Evolutionary conservation across 2,797 vertebrate species (phyloP), one percentile per base, ranked within the genome.

Genomic region (Cryptoblepharus egeriae): DNA sequence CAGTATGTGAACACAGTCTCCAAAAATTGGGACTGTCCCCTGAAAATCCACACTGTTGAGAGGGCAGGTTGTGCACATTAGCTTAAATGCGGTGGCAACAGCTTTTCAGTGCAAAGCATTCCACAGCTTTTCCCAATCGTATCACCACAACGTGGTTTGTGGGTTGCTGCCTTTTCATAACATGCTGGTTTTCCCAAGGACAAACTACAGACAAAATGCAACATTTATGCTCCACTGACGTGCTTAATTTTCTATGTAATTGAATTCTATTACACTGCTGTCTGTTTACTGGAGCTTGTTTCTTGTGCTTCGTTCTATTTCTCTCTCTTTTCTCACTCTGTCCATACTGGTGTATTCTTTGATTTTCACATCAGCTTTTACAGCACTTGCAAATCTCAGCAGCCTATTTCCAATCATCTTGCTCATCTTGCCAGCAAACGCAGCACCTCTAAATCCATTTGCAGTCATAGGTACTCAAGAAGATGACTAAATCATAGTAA

Each of bases 401-500:
- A 42, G 45, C 65, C 69, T 24, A 13, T 81, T 91, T 88, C 78
- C 37, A 10, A 15, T 49, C 64, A 22, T 42, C 58, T 18, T 11
- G 26, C 9, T 12, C 32, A 65, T 71, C 37, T 11, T 75, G 32
- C 11, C 73, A 77, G 63, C 35, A 68, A 82, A 63, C 78, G 24
- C 20, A 39, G 74, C 77, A 73, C 39, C 68, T 10, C 37, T 45
- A 81, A 89, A 80, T 73, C 42, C 37, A 88, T 87, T 88, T 85
- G 83, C 70, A 82, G 26, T 57, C 75, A 77, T 30, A 37, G 3
- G 0, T 7, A 61, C 74, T 84, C 35, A 84, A 83, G 76, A 58
- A n/a, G 73, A 85, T 11, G 67, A 60, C 55, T n/a, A 68, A 83
- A 64, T 76, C 88, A 83, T 20, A 73, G 65, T 58, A 90, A 87